Evolutionary conservation across 2,888 invertebrate genomes (phyloP).

Genomic region (Mythimna impura): DNA sequence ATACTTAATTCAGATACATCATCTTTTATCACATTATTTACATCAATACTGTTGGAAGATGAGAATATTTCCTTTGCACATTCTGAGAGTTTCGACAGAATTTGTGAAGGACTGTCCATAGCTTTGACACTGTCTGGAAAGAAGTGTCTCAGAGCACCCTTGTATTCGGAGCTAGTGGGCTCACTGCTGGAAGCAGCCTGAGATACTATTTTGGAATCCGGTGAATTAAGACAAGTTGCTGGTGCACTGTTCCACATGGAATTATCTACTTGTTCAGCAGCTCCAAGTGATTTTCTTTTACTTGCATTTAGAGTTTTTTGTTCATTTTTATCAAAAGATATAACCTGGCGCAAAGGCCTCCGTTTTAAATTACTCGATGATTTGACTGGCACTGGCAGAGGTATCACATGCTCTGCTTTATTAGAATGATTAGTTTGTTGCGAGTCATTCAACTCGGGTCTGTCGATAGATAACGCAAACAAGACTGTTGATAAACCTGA

Average conservation of each 20-base stretch:
- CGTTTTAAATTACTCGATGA: constrained; percentile 81
- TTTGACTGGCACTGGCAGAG: constrained; percentile 91
- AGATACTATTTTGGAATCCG: constrained; percentile 81
- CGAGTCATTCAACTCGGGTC: constrained; percentile 93
- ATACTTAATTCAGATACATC: constrained; percentile 85
- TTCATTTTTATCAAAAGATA: constrained; percentile 87
- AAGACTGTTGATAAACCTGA: constrained; percentile 96
- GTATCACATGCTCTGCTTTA: constrained; percentile 93
- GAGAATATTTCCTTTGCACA: constrained; percentile 89
- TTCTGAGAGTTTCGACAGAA: constrained; percentile 85
- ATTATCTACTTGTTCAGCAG: constrained; percentile 68
- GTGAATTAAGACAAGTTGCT: constrained; percentile 91
- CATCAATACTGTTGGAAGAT: constrained; percentile 85
- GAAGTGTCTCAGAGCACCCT: constrained; percentile 83
- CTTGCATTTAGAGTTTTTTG: constrained; percentile 67
- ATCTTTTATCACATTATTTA: constrained; percentile 80
- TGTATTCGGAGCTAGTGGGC: constrained; percentile 85
- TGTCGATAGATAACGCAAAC: constrained; percentile 98
- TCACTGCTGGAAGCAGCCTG: constrained; percentile 83
- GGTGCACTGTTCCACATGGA: constrained; percentile 90
- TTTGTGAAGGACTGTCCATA: constrained; percentile 87
- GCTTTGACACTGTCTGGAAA: constrained; percentile 87
- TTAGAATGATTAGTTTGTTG: constrained; percentile 85
- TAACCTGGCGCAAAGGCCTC: constrained; percentile 86
- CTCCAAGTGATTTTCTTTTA: constrained; percentile 67